Percentiles rank a stretch among this genome's conserved stretches.
phyloP scores from a whole-genome alignment of 30 jellyfish, hydroid and myxozoan genomes.

The Chrysaora quinquecirrha region DNA sequence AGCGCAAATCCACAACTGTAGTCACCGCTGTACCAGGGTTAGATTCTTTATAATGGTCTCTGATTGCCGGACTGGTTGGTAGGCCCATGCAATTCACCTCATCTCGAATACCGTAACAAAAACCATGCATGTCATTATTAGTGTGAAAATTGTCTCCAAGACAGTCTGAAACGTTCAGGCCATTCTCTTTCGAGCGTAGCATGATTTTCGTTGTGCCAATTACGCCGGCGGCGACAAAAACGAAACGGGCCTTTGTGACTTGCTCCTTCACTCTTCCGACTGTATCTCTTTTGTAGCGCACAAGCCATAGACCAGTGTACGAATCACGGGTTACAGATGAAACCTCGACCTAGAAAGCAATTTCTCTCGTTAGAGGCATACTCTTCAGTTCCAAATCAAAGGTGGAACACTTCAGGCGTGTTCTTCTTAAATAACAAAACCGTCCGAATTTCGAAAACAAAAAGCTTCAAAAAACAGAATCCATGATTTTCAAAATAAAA shows the following conservation, averaged over 20 bases:
- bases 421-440: no score
- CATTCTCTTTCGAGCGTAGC: slow-evolving; percentile 72
- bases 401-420: no score
- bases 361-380: no score
- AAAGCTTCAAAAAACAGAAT: no score
- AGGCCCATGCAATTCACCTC: slow-evolving; percentile 5
- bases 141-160: slow-evolving; percentile 67
- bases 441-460: no score
- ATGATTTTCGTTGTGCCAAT: slow-evolving; percentile 81
- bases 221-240: slow-evolving; percentile 87
- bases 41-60: not conserved
- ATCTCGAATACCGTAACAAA: not conserved
- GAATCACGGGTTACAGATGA: slow-evolving; percentile 55
- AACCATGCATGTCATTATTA: slow-evolving; percentile 65
- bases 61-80: not conserved
- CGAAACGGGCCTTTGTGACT: slow-evolving; percentile 62
- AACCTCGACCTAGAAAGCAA: slow-evolving; percentile 62
- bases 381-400: no score
- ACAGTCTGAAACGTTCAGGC: slow-evolving; percentile 59
- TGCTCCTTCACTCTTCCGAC: slow-evolving; percentile 20
- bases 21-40: slow-evolving; percentile 55
- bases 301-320: slow-evolving; percentile 80
- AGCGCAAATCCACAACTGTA: slow-evolving; percentile 12
- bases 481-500: no score
- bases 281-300: slow-evolving; percentile 34